Base-by-base conservation (phyloP, 2,888 invertebrate species). In the Protophormia terraenovae region DNA sequence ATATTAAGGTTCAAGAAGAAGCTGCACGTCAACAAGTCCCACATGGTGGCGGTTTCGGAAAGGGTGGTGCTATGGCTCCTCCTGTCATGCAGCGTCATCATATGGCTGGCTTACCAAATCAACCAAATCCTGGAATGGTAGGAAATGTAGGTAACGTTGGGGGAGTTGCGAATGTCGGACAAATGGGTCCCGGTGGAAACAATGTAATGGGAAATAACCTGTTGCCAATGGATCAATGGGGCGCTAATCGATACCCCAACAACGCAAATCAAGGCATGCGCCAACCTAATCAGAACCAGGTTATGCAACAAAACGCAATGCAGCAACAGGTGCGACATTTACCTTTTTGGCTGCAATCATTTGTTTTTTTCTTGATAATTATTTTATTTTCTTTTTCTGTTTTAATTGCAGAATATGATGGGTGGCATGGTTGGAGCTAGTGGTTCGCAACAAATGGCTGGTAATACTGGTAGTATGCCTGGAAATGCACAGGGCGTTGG, bases 11-110 rank as follows among this genome's bases (percentile, higher is more conserved):
- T 3, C 98, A 98, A 92, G 98, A 97, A 90, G 97, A 97, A 91
- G 98, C 97, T 69, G 97, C 97, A 8, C 94, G 97, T 58, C 97
- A 98, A 91, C 97, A 97, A 91, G 96, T 95, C 62, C 96, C 97
- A 41, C 96, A 96, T 89, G 92, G 93, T 32, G 94, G 94, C 10
- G 94, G 94, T 69, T 97, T 96, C 90, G 97, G 97, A 87, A 97
- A 97, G 93, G 93, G 93, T 3, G 90, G 89, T 2, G 88, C 93
- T 87, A 93, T 93, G 93, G 92, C 93, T 88, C 90, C 94, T 91
- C 88, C 94, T 84, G 92, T 91, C 91, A 94, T 94, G 93, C 90
- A 94, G 89, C 92, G 93, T 2, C 93, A 93, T 84, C 82, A 85
- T 41, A 88, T 93, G 87, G 89, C 89, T 14, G 90, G 89, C 41